phyloP scores from a whole-genome alignment of 2,113 vertebrate species.

The Jacana jacana region DNA sequence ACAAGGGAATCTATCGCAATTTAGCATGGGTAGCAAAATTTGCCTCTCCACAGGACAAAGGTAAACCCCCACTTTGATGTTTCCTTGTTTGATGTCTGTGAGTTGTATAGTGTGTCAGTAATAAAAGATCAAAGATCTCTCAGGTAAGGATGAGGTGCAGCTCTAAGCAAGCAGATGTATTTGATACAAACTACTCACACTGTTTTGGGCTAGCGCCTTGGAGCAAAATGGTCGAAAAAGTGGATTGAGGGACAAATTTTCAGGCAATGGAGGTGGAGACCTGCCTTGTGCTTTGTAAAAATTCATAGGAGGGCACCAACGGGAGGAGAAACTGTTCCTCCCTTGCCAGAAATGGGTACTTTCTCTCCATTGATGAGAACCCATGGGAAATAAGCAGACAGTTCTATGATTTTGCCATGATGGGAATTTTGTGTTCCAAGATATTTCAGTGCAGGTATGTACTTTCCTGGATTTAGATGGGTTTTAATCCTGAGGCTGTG shows the following conservation, averaged over 20 bases:
- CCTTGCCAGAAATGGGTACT: neutral
- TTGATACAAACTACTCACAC: neutral
- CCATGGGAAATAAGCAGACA: neutral
- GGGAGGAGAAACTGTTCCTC: neutral
- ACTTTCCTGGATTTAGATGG: neutral
- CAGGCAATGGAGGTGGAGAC: neutral
- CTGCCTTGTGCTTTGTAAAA: neutral
- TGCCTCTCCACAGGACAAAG: neutral
- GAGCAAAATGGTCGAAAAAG: neutral
- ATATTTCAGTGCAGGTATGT: neutral
- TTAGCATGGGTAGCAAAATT: neutral
- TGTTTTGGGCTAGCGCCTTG: neutral
- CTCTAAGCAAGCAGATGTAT: neutral
- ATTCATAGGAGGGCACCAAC: neutral
- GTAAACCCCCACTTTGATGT: neutral
- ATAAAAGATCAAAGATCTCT: constrained; percentile 26
- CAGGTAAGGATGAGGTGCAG: neutral
- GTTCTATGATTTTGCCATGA: fast-evolving
- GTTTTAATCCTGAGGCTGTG: neutral
- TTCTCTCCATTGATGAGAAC: neutral
- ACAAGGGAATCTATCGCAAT: neutral
- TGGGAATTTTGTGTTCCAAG: neutral
- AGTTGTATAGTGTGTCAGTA: neutral
- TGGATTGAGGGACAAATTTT: neutral
- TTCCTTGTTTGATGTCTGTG: neutral